phyloP scores from a whole-genome alignment of 2,888 invertebrate species.

The Catocala nupta region DNA sequence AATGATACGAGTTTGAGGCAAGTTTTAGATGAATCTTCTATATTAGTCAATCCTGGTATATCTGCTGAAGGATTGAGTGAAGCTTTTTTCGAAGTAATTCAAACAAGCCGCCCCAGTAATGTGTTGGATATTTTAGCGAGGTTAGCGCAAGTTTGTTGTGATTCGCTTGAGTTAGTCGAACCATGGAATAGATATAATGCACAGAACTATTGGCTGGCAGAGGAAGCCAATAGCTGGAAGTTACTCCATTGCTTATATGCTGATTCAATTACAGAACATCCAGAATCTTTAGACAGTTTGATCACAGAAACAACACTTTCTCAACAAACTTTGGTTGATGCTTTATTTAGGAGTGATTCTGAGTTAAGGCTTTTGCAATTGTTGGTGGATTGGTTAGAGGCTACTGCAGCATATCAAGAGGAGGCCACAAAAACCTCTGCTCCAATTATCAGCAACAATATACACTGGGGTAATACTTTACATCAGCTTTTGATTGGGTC shows the following conservation, averaged over 20 bases:
- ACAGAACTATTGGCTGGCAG: slow-evolving; percentile 89
- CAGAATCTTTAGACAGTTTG: slow-evolving; percentile 82
- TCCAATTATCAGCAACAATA: slow-evolving; percentile 86
- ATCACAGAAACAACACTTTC: slow-evolving; percentile 76
- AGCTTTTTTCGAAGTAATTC: slow-evolving; percentile 83
- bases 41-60: slow-evolving; percentile 65
- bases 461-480: slow-evolving; percentile 97
- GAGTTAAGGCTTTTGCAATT: slow-evolving; percentile 91
- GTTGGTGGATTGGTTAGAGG: slow-evolving; percentile 97
- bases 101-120: slow-evolving; percentile 79
- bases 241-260: slow-evolving; percentile 93
- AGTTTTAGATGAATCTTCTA: slow-evolving; percentile 79
- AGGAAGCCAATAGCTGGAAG: slow-evolving; percentile 96
- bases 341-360: slow-evolving; percentile 82
- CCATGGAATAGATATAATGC: slow-evolving; percentile 83
- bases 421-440: slow-evolving; percentile 78
- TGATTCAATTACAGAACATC: slow-evolving; percentile 90
- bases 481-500: slow-evolving; percentile 89
- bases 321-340: slow-evolving; percentile 74
- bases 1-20: slow-evolving; percentile 82
- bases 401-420: slow-evolving; percentile 94
- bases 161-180: slow-evolving; percentile 86
- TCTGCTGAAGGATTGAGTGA: slow-evolving; percentile 75
- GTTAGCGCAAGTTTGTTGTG: slow-evolving; percentile 89
- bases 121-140: slow-evolving; percentile 88